Evolutionary conservation across 2,888 invertebrate species (phyloP).

Genomic region (Koerneria pararmatus): DNA sequence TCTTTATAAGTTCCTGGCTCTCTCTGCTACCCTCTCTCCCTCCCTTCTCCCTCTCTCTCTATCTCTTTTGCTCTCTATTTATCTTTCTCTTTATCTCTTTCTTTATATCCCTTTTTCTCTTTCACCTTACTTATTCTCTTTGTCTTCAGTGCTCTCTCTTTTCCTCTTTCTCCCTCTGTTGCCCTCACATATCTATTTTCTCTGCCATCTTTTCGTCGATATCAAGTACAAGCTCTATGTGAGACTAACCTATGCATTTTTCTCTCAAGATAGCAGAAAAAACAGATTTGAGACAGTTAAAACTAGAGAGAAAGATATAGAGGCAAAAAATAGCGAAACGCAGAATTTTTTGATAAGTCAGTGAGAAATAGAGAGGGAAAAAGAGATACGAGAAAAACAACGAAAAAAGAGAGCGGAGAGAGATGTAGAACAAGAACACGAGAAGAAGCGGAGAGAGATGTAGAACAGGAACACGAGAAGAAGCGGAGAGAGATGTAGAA

Average conservation of each 20-base stretch:
- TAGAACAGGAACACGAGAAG: background rate
- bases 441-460: background rate
- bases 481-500: background rate
- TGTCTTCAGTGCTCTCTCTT: too few species aligned
- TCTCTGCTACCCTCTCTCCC: slow-evolving; percentile 11
- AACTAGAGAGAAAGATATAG: background rate
- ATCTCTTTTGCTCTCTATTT: background rate
- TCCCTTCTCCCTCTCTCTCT: background rate
- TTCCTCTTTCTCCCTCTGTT: too few species aligned
- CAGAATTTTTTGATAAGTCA: background rate
- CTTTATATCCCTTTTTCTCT: too few species aligned
- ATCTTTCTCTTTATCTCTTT: background rate
- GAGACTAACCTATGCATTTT: too few species aligned
- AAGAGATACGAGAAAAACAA: background rate
- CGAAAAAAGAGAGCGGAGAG: background rate
- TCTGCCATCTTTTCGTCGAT: too few species aligned
- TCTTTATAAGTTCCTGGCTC: slow-evolving; percentile 8
- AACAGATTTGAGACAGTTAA: too few species aligned
- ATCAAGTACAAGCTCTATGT: too few species aligned
- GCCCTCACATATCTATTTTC: too few species aligned
- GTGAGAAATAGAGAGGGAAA: background rate
- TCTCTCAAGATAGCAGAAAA: too few species aligned
- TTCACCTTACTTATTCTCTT: too few species aligned
- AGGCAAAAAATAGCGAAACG: background rate
- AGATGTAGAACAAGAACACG: background rate